Evolutionary conservation across 2,797 vertebrate species (phyloP), one percentile per base, ranked within the genome.

Genomic region (Staurois parvus): DNA sequence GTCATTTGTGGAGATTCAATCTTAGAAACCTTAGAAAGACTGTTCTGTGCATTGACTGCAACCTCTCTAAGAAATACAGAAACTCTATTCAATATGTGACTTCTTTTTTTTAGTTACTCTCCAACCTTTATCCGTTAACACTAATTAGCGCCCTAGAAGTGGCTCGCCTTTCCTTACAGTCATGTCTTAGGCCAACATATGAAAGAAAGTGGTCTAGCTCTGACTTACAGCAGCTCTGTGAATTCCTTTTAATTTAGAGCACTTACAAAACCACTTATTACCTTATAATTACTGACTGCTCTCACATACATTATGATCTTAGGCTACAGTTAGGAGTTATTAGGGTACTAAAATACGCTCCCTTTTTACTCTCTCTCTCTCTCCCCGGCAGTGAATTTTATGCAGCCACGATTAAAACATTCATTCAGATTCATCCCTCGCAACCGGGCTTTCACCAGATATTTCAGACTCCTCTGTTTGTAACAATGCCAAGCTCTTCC

Each of bases 201-300:
- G 92, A 93, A 92, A 91, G 92, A 91, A 93, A 94, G 91, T 90
- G 45, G 92, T 91, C 95, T 87, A 87, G 89, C 91, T 56, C 91
- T 92, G 93, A 94, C 93, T 94, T 93, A 93, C 88, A 92, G 90
- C 92, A 92, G 91, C 91, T 92, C 93, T 90, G 90, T 3, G 78
- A 91, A 94, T 93, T 93, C 92, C 91, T 92, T 93, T 94, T 94
- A 94, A 95, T 95, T 95, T 95, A 94, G 91, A 94, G 91, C 91
- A 92, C 92, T 94, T 93, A 93, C 88, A 92, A 90, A 90, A 93
- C 90, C 91, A 91, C 94, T 95, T 93, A 94, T 91, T 94, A 92
- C 93, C 92, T 93, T 93, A 93, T 92, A 94, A 94, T 95, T 93
- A 93, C 92, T 88, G 89, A 91, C 91, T 26, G 85, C 90, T 90